phyloP scores from a whole-genome alignment of 2,888 invertebrate genomes.

The Apamea anceps region DNA sequence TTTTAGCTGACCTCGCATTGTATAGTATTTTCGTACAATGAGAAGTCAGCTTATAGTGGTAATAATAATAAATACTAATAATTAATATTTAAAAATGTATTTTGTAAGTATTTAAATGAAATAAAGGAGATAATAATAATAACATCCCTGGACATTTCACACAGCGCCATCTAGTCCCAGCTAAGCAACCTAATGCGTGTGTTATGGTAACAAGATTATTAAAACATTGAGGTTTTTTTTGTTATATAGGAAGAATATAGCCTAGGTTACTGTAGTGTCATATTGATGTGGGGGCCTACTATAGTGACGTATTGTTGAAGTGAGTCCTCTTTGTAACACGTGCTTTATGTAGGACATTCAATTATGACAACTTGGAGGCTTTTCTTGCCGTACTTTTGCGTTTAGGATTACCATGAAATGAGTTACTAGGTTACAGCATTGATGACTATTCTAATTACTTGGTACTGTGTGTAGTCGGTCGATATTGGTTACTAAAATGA shows the following conservation, averaged over 20 bases:
- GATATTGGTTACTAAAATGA: neutral
- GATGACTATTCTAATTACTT: neutral
- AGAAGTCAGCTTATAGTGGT: too few relatives aligned
- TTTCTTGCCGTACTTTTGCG: neutral
- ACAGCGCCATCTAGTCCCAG: too few relatives aligned
- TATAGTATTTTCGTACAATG: too few relatives aligned
- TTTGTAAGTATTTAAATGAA: too few relatives aligned
- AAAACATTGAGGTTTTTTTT: neutral
- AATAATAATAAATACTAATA: too few relatives aligned
- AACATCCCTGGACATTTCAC: too few relatives aligned
- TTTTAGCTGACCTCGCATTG: too few relatives aligned
- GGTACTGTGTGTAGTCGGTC: neutral
- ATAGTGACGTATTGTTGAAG: conserved; percentile 73
- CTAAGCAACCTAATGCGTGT: too few relatives aligned
- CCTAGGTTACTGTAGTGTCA: neutral
- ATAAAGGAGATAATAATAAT: too few relatives aligned
- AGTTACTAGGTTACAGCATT: neutral
- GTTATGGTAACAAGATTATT: too few relatives aligned
- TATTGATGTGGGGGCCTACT: neutral
- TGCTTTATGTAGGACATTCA: neutral
- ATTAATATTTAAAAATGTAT: too few relatives aligned
- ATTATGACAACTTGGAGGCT: neutral
- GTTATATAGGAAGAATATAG: neutral
- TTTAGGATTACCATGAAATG: neutral
- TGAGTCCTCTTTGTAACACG: conserved; percentile 66